Evolutionary conservation across 2,797 vertebrate species (phyloP), one percentile per base, ranked within the genome.

Genomic region (Amblyraja radiata): DNA sequence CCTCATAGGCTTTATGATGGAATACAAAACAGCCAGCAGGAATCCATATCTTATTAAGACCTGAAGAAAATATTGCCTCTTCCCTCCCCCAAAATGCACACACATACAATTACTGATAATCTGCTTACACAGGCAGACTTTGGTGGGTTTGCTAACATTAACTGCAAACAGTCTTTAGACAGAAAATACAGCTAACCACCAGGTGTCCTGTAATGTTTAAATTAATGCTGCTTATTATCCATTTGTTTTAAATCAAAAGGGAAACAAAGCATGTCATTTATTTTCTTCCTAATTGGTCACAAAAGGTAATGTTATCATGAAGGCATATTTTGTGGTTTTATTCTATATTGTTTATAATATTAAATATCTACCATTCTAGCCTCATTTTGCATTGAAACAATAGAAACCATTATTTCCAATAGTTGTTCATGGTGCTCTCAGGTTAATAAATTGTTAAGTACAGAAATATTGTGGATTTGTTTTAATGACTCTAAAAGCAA

Each of bases 81-180:
- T 95, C 97, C 97, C 96, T 96, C 96, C 97, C 96, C 95, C 95
- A 97, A 97, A 97, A 98, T 97, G 96, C 97, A 97, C 97, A 98
- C 97, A 98, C 97, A 97, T 97, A 97, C 97, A 98, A 98, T 98
- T 98, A 97, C 97, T 97, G 96, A 97, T 98, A 97, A 98, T 98
- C 97, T 98, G 97, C 97, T 98, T 97, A 98, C 96, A 96, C 97
- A 97, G 97, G 96, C 96, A 96, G 96, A 96, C 97, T 96, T 96
- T 94, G 95, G 97, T 97, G 97, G 96, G 96, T 98, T 98, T 97
- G 96, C 97, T 97, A 97, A 97, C 97, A 97, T 97, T 96, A 97
- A 97, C 96, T 96, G 97, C 96, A 97, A 97, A 96, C 97, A 97
- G 97, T 97, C 97, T 97, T 98, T 97, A 97, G 96, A 97, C 96